phyloP scores from a whole-genome alignment of 1,140 invertebrate genomes.

The Charaxes varanes region DNA sequence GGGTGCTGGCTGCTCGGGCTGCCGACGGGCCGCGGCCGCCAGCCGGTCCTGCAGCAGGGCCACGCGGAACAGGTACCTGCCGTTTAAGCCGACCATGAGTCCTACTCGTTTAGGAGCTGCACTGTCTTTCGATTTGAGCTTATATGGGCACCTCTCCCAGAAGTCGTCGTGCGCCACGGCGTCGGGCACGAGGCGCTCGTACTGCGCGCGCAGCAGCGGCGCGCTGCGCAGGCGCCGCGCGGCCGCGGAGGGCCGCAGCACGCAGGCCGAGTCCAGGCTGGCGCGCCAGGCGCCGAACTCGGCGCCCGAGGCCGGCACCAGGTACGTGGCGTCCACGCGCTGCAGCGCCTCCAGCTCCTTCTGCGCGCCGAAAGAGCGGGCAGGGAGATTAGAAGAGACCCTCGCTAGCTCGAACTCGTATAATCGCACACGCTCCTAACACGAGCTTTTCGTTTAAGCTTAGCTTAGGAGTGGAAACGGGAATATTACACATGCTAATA shows the following conservation, averaged over 20 bases:
- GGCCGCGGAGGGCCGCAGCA: conserved; percentile 36
- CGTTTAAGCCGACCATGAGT: too few species aligned
- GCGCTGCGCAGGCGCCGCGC: conserved; percentile 63
- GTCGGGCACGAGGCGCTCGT: conserved; percentile 73
- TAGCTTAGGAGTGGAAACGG: too few species aligned
- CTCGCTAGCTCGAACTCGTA: too few species aligned
- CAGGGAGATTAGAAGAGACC: too few species aligned
- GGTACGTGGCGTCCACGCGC: conserved; percentile 68
- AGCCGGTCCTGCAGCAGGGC: conserved; percentile 76
- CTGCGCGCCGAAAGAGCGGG: too few species aligned
- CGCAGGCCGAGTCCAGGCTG: conserved; percentile 32
- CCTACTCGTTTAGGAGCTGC: neutral
- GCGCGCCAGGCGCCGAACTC: conserved; percentile 55
- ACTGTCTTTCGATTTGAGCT: too few species aligned
- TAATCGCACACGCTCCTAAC: too few species aligned
- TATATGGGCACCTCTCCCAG: conserved; percentile 72
- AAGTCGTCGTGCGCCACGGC: conserved; percentile 72
- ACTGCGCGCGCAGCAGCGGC: conserved; percentile 67
- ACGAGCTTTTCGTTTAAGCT: too few species aligned
- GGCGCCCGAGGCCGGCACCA: conserved; percentile 55
- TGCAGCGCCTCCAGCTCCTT: conserved; percentile 67
- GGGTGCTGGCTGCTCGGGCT: conserved; percentile 23
- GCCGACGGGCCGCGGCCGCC: conserved; percentile 55
- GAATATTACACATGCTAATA: too few species aligned
- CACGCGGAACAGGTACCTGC: conserved; percentile 76